A percentile compares a stretch with the other conserved stretches of the same genome.
Evolutionary conservation across 2,797 vertebrate species (phyloP).

Genomic region (Sparidentex hasta): DNA sequence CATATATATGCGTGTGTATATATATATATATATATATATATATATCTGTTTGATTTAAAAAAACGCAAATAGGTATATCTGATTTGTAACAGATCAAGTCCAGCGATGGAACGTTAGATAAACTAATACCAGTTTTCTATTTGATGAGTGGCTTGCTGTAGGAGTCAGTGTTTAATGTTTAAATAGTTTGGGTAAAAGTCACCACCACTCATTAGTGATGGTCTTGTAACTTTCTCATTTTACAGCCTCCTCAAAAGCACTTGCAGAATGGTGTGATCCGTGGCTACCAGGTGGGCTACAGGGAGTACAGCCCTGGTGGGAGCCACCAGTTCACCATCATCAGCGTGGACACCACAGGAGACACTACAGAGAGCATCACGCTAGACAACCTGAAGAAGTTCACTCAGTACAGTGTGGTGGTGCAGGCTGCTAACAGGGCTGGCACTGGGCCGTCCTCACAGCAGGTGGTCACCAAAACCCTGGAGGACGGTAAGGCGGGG

Average conservation of each 20-base stretch:
- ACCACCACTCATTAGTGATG: too few relatives aligned
- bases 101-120: neutral
- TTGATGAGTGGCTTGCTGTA: neutral
- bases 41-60: neutral
- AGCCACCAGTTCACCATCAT: constrained; percentile 98
- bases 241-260: constrained; percentile 94
- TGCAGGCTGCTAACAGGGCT: constrained; percentile 96
- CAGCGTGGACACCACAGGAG: constrained; percentile 95
- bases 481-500: constrained; percentile 92
- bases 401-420: constrained; percentile 98
- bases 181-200: neutral
- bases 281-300: constrained; percentile 97
- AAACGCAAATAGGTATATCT: neutral
- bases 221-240: neutral
- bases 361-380: constrained; percentile 92
- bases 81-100: neutral
- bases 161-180: neutral
- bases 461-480: constrained; percentile 96
- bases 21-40: neutral
- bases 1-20: too few relatives aligned
- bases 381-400: constrained; percentile 98
- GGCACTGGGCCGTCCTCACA: constrained; percentile 98
- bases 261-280: constrained; percentile 98
- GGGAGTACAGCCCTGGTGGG: constrained; percentile 96
- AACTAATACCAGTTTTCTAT: neutral